These are phyloP conservation scores for Hypercompe scribonia DNA, from an alignment of 2,888 invertebrate genomes.

Conservation along the genomic window DNA sequence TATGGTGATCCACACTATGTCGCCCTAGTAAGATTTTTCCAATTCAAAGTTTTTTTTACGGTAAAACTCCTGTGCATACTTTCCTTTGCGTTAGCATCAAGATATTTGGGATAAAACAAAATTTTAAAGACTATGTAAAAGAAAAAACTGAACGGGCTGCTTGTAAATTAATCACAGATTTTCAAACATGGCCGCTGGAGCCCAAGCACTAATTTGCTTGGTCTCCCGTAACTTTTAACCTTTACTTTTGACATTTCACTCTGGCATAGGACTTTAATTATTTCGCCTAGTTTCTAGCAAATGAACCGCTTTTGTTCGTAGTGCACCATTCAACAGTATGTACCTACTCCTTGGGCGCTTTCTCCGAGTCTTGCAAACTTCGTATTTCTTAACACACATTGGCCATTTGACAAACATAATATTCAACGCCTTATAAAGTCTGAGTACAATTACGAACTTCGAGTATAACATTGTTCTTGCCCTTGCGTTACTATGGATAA, in stretches of 20 bases:
- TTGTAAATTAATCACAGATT: not conserved
- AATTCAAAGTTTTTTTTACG: too few species aligned
- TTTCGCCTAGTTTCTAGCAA: slow-evolving; percentile 77
- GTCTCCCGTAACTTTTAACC: slow-evolving; percentile 80
- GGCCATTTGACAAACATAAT: slow-evolving; percentile 73
- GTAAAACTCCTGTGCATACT: too few species aligned
- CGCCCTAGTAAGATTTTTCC: too few species aligned
- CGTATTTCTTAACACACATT: slow-evolving; percentile 73
- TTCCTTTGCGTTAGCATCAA: too few species aligned
- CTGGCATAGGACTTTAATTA: slow-evolving; percentile 75
- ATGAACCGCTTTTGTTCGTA: slow-evolving; percentile 81
- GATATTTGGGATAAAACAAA: too few species aligned
- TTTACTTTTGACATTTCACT: slow-evolving; percentile 82
- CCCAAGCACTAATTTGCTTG: slow-evolving; percentile 55
- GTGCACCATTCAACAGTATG: slow-evolving; percentile 68
- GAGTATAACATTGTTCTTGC: slow-evolving; percentile 67
- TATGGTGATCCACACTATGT: too few species aligned
- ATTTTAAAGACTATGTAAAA: too few species aligned
- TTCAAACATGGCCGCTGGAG: slow-evolving; percentile 15
- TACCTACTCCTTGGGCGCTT: slow-evolving; percentile 71
- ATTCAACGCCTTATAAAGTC: slow-evolving; percentile 71
- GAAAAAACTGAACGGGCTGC: not conserved
- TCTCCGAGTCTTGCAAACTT: slow-evolving; percentile 79
- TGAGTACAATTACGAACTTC: slow-evolving; percentile 67
- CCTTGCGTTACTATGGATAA: slow-evolving; percentile 60